These are phyloP conservation scores for Numida meleagris DNA, from an alignment of 2,113 vertebrate genomes.

Conservation along the genomic window DNA sequence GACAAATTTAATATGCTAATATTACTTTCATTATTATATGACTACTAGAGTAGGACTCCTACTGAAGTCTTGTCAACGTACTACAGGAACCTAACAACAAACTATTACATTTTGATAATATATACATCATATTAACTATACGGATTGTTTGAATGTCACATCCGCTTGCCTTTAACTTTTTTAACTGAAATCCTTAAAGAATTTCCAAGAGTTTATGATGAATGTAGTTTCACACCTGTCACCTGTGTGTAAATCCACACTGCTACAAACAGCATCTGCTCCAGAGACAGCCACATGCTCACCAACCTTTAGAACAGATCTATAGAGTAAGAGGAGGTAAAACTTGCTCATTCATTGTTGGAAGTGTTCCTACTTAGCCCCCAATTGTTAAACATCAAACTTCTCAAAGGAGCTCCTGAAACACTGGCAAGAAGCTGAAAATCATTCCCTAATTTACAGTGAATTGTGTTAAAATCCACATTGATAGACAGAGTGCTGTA, in stretches of 20 bases:
- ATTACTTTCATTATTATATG: conserved; percentile 22
- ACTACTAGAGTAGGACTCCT: not conserved
- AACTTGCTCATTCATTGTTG: conserved; percentile 38
- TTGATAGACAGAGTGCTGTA: conserved; percentile 70
- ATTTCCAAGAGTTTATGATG: not conserved
- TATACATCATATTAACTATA: not conserved
- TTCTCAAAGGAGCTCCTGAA: conserved; percentile 62
- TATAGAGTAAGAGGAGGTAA: not conserved
- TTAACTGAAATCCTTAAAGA: not conserved
- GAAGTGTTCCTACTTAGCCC: conserved; percentile 46
- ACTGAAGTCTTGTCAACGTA: not conserved
- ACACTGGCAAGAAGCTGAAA: conserved; percentile 68
- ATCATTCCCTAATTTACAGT: conserved; percentile 61
- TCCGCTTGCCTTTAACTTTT: not conserved
- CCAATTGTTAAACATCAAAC: conserved; percentile 57
- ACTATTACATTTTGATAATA: conserved; percentile 5
- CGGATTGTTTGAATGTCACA: not conserved
- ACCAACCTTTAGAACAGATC: not conserved
- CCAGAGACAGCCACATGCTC: not conserved
- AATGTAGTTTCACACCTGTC: not conserved
- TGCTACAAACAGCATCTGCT: not conserved
- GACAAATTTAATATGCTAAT: conserved; percentile 31
- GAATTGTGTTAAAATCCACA: conserved; percentile 68
- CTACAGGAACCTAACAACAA: not conserved
- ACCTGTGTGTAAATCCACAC: not conserved